Base-by-base conservation (phyloP, 1,140 invertebrate genomes). In the Bicyclus anynana region DNA sequence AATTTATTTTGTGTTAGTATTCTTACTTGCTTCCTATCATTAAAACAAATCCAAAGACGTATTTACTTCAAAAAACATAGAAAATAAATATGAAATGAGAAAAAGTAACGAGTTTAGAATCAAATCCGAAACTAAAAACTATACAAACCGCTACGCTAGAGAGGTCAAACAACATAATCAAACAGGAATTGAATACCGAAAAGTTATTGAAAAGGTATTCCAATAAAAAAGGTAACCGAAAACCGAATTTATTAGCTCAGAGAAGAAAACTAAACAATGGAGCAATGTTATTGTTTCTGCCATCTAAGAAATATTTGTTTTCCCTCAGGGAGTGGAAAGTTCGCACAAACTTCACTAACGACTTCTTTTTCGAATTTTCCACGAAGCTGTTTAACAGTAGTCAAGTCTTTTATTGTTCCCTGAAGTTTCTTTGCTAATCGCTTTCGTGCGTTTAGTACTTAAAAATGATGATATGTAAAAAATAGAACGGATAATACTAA, bases 301-400 rank as follows among this genome's bases (percentile, higher is more conserved):
- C 37, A 40, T 40, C 37, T 17, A 40, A 40, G 37, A 40, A 40
- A 6, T 40, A 40, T 40, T 40, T 40, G 37, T 40, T 40, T 40
- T 14, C 37, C 37, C 13, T 9, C 37, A 12, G 33, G 33, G 37
- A 40, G 29, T 40, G 6, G 13, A 40, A 40, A 40, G 37, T 40
- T 40, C 37, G 12, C 13, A 16, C 37, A 40, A 40, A 40, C 13
- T 40, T 40, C 37, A 10, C 37, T 40, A 40, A 40, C 37, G 37
- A 40, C 37, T 40, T 40, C 37, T 40, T 40, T 38, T 40, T 40
- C 13, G 37, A 40, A 17, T 40, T 40, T 17, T 40, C 37, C 37
- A 17, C 37, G 37, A 16, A 80, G 79, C 74, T 79, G 67, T 76
- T 81, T 72, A 77, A 78, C 78, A 80, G 77, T 73, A 73, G 69